Evolutionary conservation across 1,140 invertebrate species (phyloP).

Genomic region (Caenorhabditis inopinata): DNA sequence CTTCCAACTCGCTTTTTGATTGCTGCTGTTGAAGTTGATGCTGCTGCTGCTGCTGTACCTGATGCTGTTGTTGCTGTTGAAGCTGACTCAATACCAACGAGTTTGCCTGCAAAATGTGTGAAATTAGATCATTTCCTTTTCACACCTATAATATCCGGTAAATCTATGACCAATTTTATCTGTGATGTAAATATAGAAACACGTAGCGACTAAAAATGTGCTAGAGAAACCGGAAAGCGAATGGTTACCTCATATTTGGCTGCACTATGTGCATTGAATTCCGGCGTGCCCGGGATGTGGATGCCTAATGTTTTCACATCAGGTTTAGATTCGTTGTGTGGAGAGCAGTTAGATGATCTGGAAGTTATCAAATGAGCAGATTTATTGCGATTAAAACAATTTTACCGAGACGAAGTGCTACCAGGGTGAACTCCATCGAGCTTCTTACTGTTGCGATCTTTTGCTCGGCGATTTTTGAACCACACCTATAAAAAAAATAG

Average conservation of each 20-base stretch:
- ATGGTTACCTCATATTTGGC: background rate
- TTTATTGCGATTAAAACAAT: background rate
- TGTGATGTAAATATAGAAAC: no score
- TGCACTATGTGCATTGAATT: background rate
- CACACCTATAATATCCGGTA: background rate
- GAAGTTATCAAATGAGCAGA: background rate
- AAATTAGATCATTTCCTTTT: background rate
- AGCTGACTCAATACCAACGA: background rate
- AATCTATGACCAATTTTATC: no score
- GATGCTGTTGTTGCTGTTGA: background rate
- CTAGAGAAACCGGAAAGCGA: no score
- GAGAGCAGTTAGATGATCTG: background rate
- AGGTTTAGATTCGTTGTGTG: background rate
- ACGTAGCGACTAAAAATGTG: no score
- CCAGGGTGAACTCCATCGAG: background rate
- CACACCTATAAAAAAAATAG: background rate
- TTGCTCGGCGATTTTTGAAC: conserved; percentile 19
- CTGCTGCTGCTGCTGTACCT: background rate
- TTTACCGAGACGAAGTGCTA: background rate
- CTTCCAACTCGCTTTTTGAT: background rate
- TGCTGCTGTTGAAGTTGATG: background rate
- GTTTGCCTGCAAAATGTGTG: background rate
- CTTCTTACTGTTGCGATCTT: background rate
- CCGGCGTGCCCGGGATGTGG: background rate
- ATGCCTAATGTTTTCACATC: background rate